Evolutionary conservation across 2,797 vertebrate species (phyloP).

Genomic region (Lepilemur septentrionalis): DNA sequence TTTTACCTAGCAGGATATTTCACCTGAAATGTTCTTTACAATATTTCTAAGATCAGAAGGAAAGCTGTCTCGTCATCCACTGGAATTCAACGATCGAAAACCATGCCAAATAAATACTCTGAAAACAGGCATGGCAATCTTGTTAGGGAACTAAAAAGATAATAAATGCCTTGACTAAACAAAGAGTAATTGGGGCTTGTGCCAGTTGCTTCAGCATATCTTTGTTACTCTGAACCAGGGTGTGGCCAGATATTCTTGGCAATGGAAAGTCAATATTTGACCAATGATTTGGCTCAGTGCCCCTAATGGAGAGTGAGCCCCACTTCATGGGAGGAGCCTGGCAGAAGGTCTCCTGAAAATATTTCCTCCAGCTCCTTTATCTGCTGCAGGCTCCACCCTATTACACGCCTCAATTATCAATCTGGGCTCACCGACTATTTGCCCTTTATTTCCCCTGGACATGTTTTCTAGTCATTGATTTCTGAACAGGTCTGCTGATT

Average conservation of each 20-base stretch:
- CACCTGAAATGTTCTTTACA: neutral
- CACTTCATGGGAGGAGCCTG: neutral
- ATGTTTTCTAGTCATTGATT: constrained; percentile 33
- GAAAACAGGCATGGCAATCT: neutral
- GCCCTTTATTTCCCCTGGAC: neutral
- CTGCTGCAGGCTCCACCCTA: too few species aligned
- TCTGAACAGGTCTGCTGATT: constrained; percentile 16
- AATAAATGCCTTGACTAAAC: neutral
- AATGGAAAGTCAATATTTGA: constrained; percentile 47
- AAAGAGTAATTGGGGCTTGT: neutral
- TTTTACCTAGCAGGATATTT: neutral
- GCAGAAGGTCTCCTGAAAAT: neutral
- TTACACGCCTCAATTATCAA: neutral
- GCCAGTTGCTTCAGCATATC: neutral
- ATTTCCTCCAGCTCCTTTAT: neutral
- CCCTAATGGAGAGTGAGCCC: neutral
- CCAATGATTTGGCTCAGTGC: neutral
- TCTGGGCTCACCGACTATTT: neutral
- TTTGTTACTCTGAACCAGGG: neutral
- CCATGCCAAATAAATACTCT: neutral
- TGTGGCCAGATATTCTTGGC: neutral
- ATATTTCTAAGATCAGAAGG: constrained; percentile 11
- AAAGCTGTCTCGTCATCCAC: neutral
- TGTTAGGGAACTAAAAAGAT: neutral
- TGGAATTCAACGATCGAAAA: neutral